Percentiles rank a stretch among this genome's conserved stretches.
Conservation (phyloP, 2,888 invertebrate species). For the Cyrtodaria siliqua region DNA sequence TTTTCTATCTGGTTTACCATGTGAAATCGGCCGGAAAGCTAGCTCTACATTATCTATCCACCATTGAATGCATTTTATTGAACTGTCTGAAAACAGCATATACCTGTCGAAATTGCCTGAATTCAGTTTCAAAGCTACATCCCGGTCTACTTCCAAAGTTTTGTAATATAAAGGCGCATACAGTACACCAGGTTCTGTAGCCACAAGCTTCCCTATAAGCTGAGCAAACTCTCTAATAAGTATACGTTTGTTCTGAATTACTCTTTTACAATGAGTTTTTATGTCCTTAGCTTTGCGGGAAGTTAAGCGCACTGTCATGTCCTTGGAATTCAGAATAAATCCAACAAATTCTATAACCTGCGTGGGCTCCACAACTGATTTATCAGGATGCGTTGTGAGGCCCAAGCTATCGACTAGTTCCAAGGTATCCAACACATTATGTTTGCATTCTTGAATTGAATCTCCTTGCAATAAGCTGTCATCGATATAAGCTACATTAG, state of each 20-base stretch:
- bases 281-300: slow-evolving; percentile 15
- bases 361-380: slow-evolving; percentile 48
- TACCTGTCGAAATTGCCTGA: slow-evolving; percentile 45
- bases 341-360: slow-evolving; percentile 47
- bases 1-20: neutral
- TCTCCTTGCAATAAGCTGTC: slow-evolving; percentile 30
- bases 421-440: slow-evolving; percentile 40
- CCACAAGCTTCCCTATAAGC: slow-evolving; percentile 54
- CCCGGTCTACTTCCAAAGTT: slow-evolving; percentile 49
- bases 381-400: slow-evolving; percentile 48
- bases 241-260: neutral
- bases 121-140: slow-evolving; percentile 17
- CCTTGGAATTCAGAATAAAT: slow-evolving; percentile 42
- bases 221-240: slow-evolving; percentile 32
- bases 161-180: slow-evolving; percentile 53
- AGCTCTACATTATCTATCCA: slow-evolving; percentile 37
- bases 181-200: slow-evolving; percentile 50
- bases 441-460: slow-evolving; percentile 18
- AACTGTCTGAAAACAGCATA: slow-evolving; percentile 26
- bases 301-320: slow-evolving; percentile 49
- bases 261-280: neutral
- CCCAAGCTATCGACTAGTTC: slow-evolving; percentile 37
- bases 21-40: slow-evolving; percentile 5
- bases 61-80: slow-evolving; percentile 38
- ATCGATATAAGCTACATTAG: slow-evolving; percentile 30